phyloP scores from a whole-genome alignment of 2,888 invertebrate genomes.

The Unio pictorum region DNA sequence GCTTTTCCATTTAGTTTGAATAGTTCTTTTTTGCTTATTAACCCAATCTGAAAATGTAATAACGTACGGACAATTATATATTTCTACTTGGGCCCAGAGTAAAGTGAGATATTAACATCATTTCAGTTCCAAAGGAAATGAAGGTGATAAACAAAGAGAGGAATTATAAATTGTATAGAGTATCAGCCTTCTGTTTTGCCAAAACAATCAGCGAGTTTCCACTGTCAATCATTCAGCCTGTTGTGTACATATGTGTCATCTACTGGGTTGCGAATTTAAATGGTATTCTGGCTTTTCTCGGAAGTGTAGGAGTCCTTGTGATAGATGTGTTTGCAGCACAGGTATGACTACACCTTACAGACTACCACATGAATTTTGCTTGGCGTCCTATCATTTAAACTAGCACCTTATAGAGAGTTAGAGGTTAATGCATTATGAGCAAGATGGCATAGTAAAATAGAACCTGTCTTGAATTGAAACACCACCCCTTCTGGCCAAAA shows the following conservation, averaged over 20 bases:
- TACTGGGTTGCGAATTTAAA: slow-evolving; percentile 46
- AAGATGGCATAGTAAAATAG: no score
- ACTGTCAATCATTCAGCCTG: slow-evolving; percentile 35
- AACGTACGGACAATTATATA: no score
- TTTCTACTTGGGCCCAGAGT: no score
- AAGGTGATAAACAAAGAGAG: slow-evolving; percentile 33
- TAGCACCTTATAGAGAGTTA: no score
- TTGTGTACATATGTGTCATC: slow-evolving; percentile 32
- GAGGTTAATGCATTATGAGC: no score
- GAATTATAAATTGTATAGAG: slow-evolving; percentile 25
- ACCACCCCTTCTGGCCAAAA: no score
- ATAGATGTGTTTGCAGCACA: slow-evolving; percentile 38
- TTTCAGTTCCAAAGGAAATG: slow-evolving; percentile 42
- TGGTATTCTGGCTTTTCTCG: slow-evolving; percentile 22
- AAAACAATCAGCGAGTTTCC: slow-evolving; percentile 45
- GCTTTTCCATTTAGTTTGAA: no score
- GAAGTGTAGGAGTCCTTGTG: slow-evolving; percentile 30
- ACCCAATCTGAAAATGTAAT: no score
- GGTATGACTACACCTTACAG: slow-evolving; percentile 12
- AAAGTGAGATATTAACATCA: background rate
- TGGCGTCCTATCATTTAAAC: no score
- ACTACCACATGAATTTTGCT: no score
- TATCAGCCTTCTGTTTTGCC: slow-evolving; percentile 34
- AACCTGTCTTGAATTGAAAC: no score
- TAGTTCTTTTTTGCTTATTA: no score